A percentile compares a stretch with the other conserved stretches of the same genome.
Conservation (phyloP, 1,140 invertebrate species). For the Drosophila nigrodunni region DNA sequence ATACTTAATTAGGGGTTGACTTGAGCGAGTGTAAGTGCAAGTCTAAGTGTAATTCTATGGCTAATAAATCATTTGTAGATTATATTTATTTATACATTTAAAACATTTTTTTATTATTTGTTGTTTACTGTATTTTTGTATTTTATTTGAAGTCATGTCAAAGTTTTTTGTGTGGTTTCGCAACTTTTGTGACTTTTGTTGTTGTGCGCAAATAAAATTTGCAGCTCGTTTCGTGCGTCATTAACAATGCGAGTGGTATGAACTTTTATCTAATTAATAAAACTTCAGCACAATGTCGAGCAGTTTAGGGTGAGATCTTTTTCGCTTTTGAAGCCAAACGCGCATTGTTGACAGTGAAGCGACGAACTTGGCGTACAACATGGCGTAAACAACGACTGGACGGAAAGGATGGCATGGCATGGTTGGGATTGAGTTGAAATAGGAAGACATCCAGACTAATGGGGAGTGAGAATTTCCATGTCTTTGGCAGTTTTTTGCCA, state of each 20-base stretch:
- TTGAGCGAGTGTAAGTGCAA: neutral
- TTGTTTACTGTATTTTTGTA: no score
- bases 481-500: constrained; percentile 58
- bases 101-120: neutral
- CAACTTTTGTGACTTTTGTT: constrained; percentile 70
- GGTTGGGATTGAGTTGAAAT: no score
- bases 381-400: constrained; percentile 70
- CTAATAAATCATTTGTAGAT: constrained; percentile 10
- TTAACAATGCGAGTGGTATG: constrained; percentile 64
- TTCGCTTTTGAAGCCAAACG: constrained; percentile 48
- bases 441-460: neutral
- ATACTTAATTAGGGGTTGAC: constrained; percentile 22
- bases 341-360: constrained; percentile 80
- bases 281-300: constrained; percentile 80
- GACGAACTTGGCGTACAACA: constrained; percentile 63
- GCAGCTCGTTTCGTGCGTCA: constrained; percentile 76
- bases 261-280: constrained; percentile 84
- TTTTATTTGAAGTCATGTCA: constrained; percentile 38
- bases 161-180: constrained; percentile 24
- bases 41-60: constrained; percentile 1
- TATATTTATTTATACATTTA: constrained; percentile 3
- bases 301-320: constrained; percentile 38
- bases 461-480: constrained; percentile 34
- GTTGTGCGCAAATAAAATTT: constrained; percentile 77
- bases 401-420: neutral